Evolutionary conservation across 2,888 invertebrate genomes (phyloP).

Genomic region (Coleophora flavipennella): DNA sequence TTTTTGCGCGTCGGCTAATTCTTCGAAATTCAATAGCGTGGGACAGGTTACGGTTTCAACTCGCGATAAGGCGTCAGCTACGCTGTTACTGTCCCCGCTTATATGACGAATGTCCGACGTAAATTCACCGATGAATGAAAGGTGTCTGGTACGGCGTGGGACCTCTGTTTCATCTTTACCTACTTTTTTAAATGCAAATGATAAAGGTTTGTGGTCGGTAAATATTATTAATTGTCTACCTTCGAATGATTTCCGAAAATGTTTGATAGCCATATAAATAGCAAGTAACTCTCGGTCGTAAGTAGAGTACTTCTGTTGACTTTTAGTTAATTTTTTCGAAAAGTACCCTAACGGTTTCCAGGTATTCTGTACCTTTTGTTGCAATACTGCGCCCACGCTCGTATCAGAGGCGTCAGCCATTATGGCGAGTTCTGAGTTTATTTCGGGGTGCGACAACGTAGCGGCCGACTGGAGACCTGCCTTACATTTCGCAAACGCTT

Average conservation of each 20-base stretch:
- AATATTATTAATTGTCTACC: too few species aligned
- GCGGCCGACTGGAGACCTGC: conserved; percentile 9
- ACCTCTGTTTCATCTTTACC: background rate
- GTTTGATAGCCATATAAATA: too few species aligned
- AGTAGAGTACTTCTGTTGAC: too few species aligned
- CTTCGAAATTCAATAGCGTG: conserved; percentile 2
- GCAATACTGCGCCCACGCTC: too few species aligned
- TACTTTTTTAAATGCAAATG: background rate
- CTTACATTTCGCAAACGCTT: conserved; percentile 20
- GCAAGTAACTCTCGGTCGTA: too few species aligned
- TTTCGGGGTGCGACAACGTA: too few species aligned
- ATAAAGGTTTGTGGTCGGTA: background rate
- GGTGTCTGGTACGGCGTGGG: conserved; percentile 1
- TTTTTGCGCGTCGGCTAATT: conserved; percentile 2
- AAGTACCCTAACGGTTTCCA: too few species aligned
- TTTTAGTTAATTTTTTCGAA: too few species aligned
- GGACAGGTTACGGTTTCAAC: conserved; percentile 5
- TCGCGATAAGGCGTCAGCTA: conserved; percentile 2
- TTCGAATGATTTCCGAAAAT: too few species aligned
- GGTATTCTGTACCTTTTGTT: too few species aligned
- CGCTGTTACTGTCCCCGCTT: background rate
- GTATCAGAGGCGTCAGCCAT: too few species aligned
- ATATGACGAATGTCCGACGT: conserved; percentile 1
- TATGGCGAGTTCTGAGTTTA: too few species aligned
- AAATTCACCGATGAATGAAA: conserved; percentile 3